These are phyloP conservation scores for Heliconius ismenius DNA, from an alignment of 2,888 invertebrate species.

Conservation along the genomic window DNA sequence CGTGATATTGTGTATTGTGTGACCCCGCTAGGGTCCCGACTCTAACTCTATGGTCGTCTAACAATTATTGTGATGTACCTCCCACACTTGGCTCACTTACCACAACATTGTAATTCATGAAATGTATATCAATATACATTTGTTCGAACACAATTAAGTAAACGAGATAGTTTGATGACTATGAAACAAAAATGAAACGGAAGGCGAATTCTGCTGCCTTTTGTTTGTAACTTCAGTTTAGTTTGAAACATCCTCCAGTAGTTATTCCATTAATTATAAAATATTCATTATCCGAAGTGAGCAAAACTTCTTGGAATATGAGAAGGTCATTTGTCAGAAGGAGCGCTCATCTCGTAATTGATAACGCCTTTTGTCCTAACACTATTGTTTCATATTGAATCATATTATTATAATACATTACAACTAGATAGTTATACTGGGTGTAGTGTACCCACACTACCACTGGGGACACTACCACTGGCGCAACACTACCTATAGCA, in stretches of 20 bases:
- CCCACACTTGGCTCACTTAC: background rate
- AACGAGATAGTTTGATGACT: background rate
- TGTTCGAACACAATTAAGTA: background rate
- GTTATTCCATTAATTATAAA: conserved; percentile 23
- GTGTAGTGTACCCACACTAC: no score
- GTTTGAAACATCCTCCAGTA: conserved; percentile 7
- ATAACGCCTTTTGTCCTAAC: conserved; percentile 10
- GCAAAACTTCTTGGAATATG: conserved; percentile 12
- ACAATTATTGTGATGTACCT: background rate
- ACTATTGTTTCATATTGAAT: conserved; percentile 12
- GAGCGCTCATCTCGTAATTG: conserved; percentile 25
- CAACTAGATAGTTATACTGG: background rate
- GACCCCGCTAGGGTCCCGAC: no score
- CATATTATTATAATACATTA: background rate
- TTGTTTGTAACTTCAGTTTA: conserved; percentile 5
- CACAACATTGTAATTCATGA: background rate
- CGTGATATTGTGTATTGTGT: no score
- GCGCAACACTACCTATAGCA: no score
- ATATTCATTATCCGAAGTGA: conserved; percentile 18
- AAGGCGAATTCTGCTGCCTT: background rate
- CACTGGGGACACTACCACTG: no score
- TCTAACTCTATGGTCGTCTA: background rate
- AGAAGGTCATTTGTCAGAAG: conserved; percentile 26
- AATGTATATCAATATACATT: background rate
- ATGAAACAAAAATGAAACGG: background rate